Evolutionary conservation across 2,888 invertebrate species (phyloP).

Genomic region (Aphidius colemani): DNA sequence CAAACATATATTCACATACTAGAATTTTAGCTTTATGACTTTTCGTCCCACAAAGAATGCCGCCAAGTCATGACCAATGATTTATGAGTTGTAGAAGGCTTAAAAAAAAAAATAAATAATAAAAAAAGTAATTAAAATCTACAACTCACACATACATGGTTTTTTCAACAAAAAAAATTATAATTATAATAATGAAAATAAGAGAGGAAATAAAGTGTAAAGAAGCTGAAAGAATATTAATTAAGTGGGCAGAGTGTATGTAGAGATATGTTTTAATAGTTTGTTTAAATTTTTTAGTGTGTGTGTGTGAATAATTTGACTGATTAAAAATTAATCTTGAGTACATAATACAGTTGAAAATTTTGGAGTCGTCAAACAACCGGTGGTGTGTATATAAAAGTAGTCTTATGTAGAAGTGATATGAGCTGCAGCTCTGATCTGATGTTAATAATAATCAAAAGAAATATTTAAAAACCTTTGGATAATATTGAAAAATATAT

Average conservation of each 20-base stretch:
- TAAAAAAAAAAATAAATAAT: background rate
- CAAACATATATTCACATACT: constrained; percentile 24
- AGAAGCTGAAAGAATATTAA: constrained; percentile 46
- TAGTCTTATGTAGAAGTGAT: background rate
- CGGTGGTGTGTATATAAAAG: background rate
- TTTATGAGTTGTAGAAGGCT: constrained; percentile 50
- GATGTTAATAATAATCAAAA: no score
- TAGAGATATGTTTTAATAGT: background rate
- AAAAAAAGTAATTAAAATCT: constrained; percentile 58
- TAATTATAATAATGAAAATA: constrained; percentile 14
- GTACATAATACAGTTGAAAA: constrained; percentile 14
- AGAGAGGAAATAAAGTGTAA: background rate
- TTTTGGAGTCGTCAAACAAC: background rate
- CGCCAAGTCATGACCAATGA: constrained; percentile 42
- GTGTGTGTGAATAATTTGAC: constrained; percentile 23
- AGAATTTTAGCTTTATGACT: constrained; percentile 50
- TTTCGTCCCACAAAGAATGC: constrained; percentile 43
- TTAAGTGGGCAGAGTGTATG: constrained; percentile 42
- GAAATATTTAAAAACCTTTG: no score
- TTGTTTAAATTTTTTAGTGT: constrained; percentile 7
- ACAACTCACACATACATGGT: constrained; percentile 27
- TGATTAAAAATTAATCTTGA: constrained; percentile 45
- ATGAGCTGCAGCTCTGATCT: background rate
- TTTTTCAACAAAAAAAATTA: constrained; percentile 36
- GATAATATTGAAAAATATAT: no score